phyloP scores from a whole-genome alignment of 1,140 invertebrate genomes.

The Delia radicum region DNA sequence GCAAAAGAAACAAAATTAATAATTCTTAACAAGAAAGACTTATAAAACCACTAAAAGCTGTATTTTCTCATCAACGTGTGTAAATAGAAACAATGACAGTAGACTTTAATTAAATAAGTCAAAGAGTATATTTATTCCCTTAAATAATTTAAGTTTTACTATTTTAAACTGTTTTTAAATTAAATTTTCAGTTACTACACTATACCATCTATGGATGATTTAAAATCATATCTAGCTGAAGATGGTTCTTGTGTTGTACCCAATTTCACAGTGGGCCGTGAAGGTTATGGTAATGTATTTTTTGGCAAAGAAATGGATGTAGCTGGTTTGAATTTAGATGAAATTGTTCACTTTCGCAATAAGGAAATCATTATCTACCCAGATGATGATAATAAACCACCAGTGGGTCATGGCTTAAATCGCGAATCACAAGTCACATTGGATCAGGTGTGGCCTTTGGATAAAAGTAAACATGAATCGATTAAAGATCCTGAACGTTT shows the following conservation, averaged over 20 bases:
- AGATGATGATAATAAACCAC: constrained; percentile 70
- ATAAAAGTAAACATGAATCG: constrained; percentile 77
- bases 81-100: too few species aligned
- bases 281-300: constrained; percentile 89
- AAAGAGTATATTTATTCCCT: constrained; percentile 15
- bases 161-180: constrained; percentile 34
- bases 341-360: constrained; percentile 75
- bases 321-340: constrained; percentile 85
- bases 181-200: constrained; percentile 85
- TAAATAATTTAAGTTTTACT: neutral
- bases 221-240: constrained; percentile 66
- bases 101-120: too few species aligned
- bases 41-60: too few species aligned
- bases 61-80: too few species aligned
- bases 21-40: too few species aligned
- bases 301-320: constrained; percentile 87
- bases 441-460: constrained; percentile 91
- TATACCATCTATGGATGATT: constrained; percentile 76
- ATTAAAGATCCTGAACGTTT: constrained; percentile 82
- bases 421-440: constrained; percentile 88
- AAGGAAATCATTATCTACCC: constrained; percentile 77
- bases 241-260: constrained; percentile 81
- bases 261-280: constrained; percentile 87
- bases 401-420: constrained; percentile 86
- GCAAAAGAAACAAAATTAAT: too few species aligned